Percentiles rank a stretch among this genome's conserved stretches.
Conservation (phyloP, 2,797 vertebrate genomes). For the Picus viridis region DNA sequence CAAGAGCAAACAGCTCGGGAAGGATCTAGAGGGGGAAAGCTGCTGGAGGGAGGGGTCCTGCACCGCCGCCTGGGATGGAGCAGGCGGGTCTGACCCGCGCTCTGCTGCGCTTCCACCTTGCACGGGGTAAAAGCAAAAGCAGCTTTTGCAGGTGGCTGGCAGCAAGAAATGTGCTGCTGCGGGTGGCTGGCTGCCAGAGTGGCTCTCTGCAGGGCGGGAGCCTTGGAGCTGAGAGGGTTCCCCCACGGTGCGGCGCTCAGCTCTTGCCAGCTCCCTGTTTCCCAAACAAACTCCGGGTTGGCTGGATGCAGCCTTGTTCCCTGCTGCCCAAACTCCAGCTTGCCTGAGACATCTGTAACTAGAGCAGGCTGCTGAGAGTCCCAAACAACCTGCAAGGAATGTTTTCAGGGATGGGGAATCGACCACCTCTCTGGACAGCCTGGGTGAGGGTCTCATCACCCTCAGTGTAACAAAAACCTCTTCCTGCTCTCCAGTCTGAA, state of each 20-base stretch:
- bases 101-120: background rate
- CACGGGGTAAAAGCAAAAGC: fast-evolving
- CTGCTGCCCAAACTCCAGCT: fast-evolving
- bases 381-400: too few relatives aligned
- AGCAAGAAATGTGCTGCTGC: background rate
- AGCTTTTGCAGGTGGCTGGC: background rate
- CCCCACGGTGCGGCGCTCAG: conserved; percentile 23
- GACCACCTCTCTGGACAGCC: too few relatives aligned
- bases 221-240: background rate
- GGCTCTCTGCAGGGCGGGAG: background rate
- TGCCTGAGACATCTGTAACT: background rate
- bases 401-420: too few relatives aligned
- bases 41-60: background rate
- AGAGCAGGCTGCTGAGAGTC: too few relatives aligned
- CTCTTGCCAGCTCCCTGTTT: background rate
- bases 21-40: background rate
- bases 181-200: background rate
- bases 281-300: fast-evolving
- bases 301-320: background rate
- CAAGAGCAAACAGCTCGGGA: background rate
- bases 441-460: too few relatives aligned
- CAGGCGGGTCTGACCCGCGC: background rate
- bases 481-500: too few relatives aligned
- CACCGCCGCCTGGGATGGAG: background rate
- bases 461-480: too few relatives aligned